Evolutionary conservation across 1,140 invertebrate genomes (phyloP).

Genomic region (Brachionus koreanus): DNA sequence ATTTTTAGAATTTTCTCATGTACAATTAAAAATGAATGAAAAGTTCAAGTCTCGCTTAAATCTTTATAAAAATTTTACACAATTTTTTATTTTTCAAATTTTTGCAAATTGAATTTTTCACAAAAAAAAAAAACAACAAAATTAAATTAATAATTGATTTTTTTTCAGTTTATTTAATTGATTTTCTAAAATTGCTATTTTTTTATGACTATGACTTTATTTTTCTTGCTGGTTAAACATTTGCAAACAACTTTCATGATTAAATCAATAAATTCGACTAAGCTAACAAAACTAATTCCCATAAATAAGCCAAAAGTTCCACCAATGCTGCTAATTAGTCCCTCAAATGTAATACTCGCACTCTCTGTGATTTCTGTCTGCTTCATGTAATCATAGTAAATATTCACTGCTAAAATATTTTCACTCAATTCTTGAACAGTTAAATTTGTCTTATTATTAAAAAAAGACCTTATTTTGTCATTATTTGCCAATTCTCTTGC

Average conservation of each 20-base stretch:
- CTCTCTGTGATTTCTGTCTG: neutral
- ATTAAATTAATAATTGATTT: neutral
- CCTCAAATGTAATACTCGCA: neutral
- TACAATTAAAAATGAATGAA: neutral
- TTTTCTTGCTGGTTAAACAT: neutral
- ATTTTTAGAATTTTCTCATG: neutral
- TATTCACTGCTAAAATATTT: neutral
- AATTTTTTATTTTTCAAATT: too few species aligned
- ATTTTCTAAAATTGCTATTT: neutral
- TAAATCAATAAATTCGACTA: neutral
- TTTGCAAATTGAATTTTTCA: too few species aligned
- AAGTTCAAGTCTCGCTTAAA: neutral
- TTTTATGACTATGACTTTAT: neutral
- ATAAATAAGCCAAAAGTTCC: neutral
- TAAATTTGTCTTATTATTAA: neutral
- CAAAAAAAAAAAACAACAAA: neutral
- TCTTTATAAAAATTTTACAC: too few species aligned
- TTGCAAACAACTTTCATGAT: neutral
- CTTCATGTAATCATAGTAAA: neutral
- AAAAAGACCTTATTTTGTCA: neutral
- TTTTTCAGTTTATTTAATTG: neutral
- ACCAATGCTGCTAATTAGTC: neutral
- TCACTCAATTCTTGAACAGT: neutral
- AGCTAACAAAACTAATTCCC: neutral
- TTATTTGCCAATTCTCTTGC: neutral